Conservation (phyloP, 2,888 invertebrate species). For the Euplagia quadripunctaria region DNA sequence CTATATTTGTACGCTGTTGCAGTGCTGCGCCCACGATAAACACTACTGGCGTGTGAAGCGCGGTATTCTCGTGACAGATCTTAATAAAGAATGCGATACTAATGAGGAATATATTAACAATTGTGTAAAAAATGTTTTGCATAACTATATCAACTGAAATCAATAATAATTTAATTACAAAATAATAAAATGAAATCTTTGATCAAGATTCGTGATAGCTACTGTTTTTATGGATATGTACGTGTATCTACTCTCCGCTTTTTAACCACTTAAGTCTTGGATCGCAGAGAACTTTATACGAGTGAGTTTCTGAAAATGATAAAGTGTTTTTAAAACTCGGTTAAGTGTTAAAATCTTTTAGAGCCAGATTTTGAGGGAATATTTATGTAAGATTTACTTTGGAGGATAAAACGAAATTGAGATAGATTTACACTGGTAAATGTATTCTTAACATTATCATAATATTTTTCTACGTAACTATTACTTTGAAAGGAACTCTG, state of each 20-base stretch:
- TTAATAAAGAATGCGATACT: no score
- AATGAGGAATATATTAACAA: no score
- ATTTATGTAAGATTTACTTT: constrained; percentile 17
- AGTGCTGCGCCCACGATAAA: no score
- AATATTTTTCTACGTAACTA: background rate
- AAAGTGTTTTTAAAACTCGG: constrained; percentile 56
- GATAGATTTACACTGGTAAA: background rate
- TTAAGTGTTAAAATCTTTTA: constrained; percentile 45
- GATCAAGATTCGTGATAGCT: background rate
- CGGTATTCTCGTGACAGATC: no score
- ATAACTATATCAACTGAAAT: no score
- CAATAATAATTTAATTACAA: no score
- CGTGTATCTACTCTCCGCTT: constrained; percentile 30
- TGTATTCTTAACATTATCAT: constrained; percentile 2
- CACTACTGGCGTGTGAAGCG: no score
- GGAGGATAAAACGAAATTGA: constrained; percentile 8
- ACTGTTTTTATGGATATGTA: background rate
- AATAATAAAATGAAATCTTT: background rate
- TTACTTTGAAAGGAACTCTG: background rate
- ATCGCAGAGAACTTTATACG: constrained; percentile 39
- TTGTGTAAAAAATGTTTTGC: no score
- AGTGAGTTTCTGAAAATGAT: constrained; percentile 48
- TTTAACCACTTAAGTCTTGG: constrained; percentile 48
- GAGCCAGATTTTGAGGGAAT: constrained; percentile 26
- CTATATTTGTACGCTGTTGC: no score